Percentiles rank a stretch among this genome's conserved stretches.
phyloP scores from a whole-genome alignment of 2,113 vertebrate genomes.

The Tragulus kanchil region DNA sequence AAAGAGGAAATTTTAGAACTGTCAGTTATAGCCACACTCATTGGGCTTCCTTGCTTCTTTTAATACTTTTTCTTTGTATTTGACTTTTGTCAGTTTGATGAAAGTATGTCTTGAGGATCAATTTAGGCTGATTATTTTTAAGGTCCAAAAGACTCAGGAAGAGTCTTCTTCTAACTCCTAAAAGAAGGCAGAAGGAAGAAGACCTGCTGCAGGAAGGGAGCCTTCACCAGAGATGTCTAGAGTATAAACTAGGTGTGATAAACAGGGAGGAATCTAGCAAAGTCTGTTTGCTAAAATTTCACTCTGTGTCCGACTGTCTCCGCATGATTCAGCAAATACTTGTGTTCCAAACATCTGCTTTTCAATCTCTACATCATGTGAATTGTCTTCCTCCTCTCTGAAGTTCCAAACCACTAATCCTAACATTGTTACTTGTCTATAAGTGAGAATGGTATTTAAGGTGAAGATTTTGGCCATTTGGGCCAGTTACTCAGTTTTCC shows the following conservation, averaged over 20 bases:
- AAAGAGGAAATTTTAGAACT: conserved; percentile 9
- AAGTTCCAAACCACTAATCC: not conserved
- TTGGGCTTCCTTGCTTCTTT: too few relatives aligned
- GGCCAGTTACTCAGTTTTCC: not conserved
- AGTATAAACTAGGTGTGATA: not conserved
- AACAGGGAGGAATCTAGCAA: not conserved
- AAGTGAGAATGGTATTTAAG: not conserved
- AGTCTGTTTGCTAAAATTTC: not conserved
- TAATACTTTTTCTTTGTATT: too few relatives aligned
- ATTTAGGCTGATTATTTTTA: not conserved
- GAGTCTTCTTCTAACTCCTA: not conserved
- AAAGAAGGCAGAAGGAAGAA: not conserved
- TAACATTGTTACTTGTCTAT: not conserved
- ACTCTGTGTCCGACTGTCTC: not conserved
- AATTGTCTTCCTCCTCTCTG: not conserved
- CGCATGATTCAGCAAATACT: not conserved
- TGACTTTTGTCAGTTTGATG: too few relatives aligned
- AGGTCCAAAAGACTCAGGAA: not conserved
- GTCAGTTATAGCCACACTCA: not conserved
- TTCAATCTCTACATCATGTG: not conserved
- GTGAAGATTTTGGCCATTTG: not conserved
- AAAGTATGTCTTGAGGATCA: not conserved
- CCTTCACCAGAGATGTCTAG: not conserved
- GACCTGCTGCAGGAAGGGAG: not conserved
- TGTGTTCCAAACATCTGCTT: not conserved